Conservation (phyloP, 2,888 invertebrate species). For the Xestobium rufovillosum region DNA sequence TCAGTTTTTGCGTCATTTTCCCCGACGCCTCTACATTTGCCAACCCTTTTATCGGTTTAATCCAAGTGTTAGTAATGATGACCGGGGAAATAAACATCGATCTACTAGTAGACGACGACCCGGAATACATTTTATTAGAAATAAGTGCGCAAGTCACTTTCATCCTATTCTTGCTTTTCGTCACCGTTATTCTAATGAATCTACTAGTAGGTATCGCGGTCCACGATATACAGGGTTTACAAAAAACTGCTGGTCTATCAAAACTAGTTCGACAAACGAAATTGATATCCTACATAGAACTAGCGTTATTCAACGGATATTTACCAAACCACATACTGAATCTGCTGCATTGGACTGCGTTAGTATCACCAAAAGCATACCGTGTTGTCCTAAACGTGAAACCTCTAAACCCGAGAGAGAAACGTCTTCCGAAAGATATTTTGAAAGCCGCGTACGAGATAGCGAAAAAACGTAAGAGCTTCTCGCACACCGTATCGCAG, state of each 20-base stretch:
- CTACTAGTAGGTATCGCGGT: conserved; percentile 80
- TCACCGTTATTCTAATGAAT: conserved; percentile 81
- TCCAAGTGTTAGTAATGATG: conserved; percentile 84
- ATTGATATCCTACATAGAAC: conserved; percentile 77
- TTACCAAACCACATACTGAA: conserved; percentile 67
- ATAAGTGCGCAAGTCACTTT: conserved; percentile 78
- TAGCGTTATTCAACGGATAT: conserved; percentile 72
- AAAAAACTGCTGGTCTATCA: conserved; percentile 77
- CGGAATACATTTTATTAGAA: conserved; percentile 66
- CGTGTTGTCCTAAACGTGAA: conserved; percentile 75
- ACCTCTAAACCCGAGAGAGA: conserved; percentile 76
- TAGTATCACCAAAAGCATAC: conserved; percentile 75
- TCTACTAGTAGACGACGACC: conserved; percentile 65
- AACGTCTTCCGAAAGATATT: conserved; percentile 69
- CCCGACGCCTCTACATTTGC: conserved; percentile 75
- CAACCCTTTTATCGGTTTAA: conserved; percentile 77
- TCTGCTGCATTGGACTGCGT: conserved; percentile 67
- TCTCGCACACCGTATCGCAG: conserved; percentile 60
- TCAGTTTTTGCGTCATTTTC: conserved; percentile 83
- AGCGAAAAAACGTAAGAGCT: conserved; percentile 66
- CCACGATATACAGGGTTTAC: conserved; percentile 77
- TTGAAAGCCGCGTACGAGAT: conserved; percentile 75
- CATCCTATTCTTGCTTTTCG: conserved; percentile 71
- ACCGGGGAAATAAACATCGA: conserved; percentile 78
- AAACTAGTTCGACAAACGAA: conserved; percentile 80